Base-by-base conservation (phyloP, 1,140 invertebrate genomes). In the Nebria ingens region DNA sequence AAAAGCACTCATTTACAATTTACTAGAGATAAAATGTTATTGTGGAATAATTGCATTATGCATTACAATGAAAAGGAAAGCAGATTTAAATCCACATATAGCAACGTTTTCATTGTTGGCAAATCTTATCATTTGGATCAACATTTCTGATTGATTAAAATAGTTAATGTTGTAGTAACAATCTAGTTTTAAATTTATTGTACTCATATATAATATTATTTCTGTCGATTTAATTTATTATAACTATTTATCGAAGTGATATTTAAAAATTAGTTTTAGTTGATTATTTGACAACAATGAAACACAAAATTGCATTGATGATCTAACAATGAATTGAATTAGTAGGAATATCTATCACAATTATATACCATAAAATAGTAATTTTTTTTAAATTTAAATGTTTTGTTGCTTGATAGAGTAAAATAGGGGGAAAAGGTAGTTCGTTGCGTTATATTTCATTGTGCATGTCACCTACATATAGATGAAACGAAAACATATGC, bases 361-460 rank as follows among this genome's bases (percentile, higher is more conserved):
- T 29, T 6, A 29, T 29, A 17, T 45, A 45, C 40, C 9, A 45
- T 45, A 45, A 17, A 6, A 45, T 6, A 45, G 40, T 45, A 11
- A 29, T n/a, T n/a, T n/a, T n/a, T n/a, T n/a, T n/a, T n/a, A 34
- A 34, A 34, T 6, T 34, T 9, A 34, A 34, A 34, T 34, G 6
- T 34, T 34, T 34, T n/a, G n/a, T n/a, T n/a, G n/a, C n/a, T n/a
- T n/a, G n/a, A n/a, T n/a, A n/a, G n/a, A n/a, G n/a, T n/a, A n/a
- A n/a, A n/a, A n/a, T n/a, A n/a, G n/a, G n/a, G n/a, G n/a, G n/a
- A 29, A 29, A 45, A 45, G 40, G 15, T 9, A 17, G 40, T 45
- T 45, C 40, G 40, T 45, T 45, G 40, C 40, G 40, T 45, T 6
- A 45, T 11, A 17, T 45, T 45, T 45, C 40, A 45, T 45, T 45